Evolutionary conservation across 2,888 invertebrate species (phyloP), one percentile per base, ranked within the genome.

Genomic region (Epicampocera succincta): DNA sequence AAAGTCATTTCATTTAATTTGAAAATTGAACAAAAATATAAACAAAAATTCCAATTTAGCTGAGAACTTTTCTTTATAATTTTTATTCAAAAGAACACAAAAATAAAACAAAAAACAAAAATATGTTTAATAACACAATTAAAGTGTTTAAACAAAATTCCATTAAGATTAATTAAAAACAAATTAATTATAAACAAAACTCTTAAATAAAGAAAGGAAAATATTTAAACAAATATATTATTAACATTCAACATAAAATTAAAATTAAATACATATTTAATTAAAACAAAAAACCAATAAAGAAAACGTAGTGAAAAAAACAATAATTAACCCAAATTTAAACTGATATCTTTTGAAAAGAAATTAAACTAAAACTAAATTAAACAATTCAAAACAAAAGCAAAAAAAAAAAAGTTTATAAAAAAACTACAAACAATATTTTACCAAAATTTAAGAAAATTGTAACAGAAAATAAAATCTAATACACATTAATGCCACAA

Each of bases 301-400:
- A 29, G 40, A 66, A 76, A 82, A 84, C 52, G 79, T 83, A 84
- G 80, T 76, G 83, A 83, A 78, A 72, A 25, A 83, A 80, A 80
- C 84, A 80, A 75, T 80, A 76, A 84, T 71, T 76, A 74, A 60
- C 12, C 50, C 54, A 77, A 80, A 72, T 66, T 73, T 48, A 80
- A 80, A 82, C 46, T 63, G 58, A 82, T 42, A 74, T 61, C 66
- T 73, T 82, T 82, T 61, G 69, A 80, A 82, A 84, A 65, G 60
- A 83, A 78, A 74, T 68, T 72, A 38, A 80, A 72, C 9, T 69
- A 72, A 73, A 84, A 80, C 66, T 76, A 83, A 84, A 33, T 33
- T 21, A 21, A 19, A 56, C 42, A 46, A 61, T 8, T 33, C 1
- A 5, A 33, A 33, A 3, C 5, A 33, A 33, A 33, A 33, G 1